Base-by-base conservation (phyloP, 2,113 vertebrate species). In the Raja brachyura region DNA sequence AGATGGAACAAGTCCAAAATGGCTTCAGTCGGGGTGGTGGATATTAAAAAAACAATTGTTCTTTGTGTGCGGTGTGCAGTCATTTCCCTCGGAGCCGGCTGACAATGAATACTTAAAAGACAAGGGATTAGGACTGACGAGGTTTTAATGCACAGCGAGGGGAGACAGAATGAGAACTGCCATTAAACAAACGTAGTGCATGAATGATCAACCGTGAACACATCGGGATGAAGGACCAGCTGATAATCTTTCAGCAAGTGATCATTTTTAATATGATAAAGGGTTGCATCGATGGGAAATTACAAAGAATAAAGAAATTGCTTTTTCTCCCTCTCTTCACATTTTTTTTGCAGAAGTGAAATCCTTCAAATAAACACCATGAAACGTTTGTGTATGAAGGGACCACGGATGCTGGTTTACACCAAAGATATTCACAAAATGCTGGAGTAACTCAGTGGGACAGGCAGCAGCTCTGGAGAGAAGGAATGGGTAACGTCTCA, bases 21-120 rank as follows among this genome's bases (percentile, higher is more conserved):
- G 90, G 90, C 33, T 73, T 73, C 22, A 25, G 39, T 54, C 14
- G 8, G 70, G 18, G 66, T 92, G 39, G 7, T 54, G 90, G 90
- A 39, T 73, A 73, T 74, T 54, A 92, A 54, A 90, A 70, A 70
- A 16, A 22, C 28, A 70, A 90, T 90, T 70, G 66, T 63, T 73
- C 18, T 20, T 92, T 48, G 39, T 74, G 9, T 73, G 25, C 3
- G 73, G 48, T 92, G 66, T 73, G 39, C 39, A 73, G 68, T 92
- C 66, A 92, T 73, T 92, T 92, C 10, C 25, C 20, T 92, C 2
- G 11, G 68, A 70, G 18, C 90, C 20, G 90, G 39, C 68, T 73
- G 63, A 74, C 90, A 74, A 92, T 92, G 88, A 92, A 92, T 92
- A 92, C 88, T 54, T 92, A 73, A 73, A 92, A 92, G 68, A 73